A percentile compares a stretch with the other conserved stretches of the same genome.
These are phyloP conservation scores for Euglossa dilemma DNA, from an alignment of 1,140 invertebrate species.

Conservation along the genomic window DNA sequence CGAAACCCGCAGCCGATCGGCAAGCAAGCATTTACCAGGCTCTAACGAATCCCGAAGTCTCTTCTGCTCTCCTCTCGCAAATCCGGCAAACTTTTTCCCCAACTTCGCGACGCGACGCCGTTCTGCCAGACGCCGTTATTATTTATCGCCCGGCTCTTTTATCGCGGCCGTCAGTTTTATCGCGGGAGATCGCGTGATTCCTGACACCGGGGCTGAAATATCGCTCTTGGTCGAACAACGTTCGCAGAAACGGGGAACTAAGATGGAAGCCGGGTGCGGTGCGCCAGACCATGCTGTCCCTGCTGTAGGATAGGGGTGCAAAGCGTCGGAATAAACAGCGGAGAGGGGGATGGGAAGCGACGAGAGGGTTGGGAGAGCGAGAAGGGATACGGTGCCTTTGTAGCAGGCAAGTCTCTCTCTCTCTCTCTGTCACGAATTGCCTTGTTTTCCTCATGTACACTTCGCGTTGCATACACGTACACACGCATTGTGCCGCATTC, in stretches of 20 bases:
- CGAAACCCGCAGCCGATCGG: too few relatives aligned
- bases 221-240: neutral
- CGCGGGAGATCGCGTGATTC: neutral
- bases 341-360: neutral
- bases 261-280: neutral
- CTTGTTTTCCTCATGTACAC: constrained; percentile 59
- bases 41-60: too few relatives aligned
- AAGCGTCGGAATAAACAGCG: neutral
- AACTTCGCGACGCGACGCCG: neutral
- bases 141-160: neutral
- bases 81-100: neutral
- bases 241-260: neutral
- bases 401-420: too few relatives aligned
- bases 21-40: too few relatives aligned
- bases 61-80: too few relatives aligned
- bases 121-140: neutral
- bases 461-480: constrained; percentile 43
- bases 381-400: neutral
- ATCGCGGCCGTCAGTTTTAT: neutral
- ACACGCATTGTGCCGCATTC: constrained; percentile 52
- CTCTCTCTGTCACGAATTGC: constrained; percentile 63
- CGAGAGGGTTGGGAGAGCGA: constrained; percentile 17
- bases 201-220: neutral
- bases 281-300: too few relatives aligned
- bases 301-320: neutral